Evolutionary conservation across 2,113 vertebrate species (phyloP), one percentile per base, ranked within the genome.

Genomic region (Dolichallabes microphthalmus): DNA sequence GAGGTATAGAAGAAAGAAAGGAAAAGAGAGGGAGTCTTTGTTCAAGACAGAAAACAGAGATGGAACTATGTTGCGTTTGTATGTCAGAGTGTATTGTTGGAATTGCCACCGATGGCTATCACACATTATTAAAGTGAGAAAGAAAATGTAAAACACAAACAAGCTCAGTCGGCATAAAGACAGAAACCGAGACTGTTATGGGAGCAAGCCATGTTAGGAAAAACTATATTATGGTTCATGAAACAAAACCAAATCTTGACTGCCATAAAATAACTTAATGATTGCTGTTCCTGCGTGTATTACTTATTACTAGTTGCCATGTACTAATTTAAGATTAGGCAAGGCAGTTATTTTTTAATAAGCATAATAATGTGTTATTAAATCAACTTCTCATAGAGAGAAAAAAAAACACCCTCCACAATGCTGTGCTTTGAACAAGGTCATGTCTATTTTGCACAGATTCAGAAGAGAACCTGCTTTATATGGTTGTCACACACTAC

Each of bases 1-100:
- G 83, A 84, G 63, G 84, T 76, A 90, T 60, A 76, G 85, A 90
- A 80, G 80, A 83, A 87, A 30, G 63, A 86, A 81, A 88, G 78
- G 86, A 89, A 88, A 82, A 73, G 69, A 25, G 11, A 58, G 82
- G 85, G 19, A 82, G 63, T 58, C 68, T 86, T 82, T 86, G 68
- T 81, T 86, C 79, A 74, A 9, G 78, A 86, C 50, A 52, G 75
- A 89, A 66, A 68, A 58, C 50, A 53, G 39, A 74, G 66, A 55
- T 81, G 79, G 57, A 82, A 60, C 64, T 86, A 55, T 81, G 77
- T 50, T 45, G 35, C 17, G 77, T 12, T 78, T 53, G n/a, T 53
- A 53, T 53, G 73, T 27, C n/a, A 71, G 39, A 80, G 32, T 55
- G 63, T 17, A 52, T 50, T 85, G 25, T 73, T 80, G 78, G 66